Conservation (phyloP, 2,888 invertebrate genomes). For the Embidobia sp. region DNA sequence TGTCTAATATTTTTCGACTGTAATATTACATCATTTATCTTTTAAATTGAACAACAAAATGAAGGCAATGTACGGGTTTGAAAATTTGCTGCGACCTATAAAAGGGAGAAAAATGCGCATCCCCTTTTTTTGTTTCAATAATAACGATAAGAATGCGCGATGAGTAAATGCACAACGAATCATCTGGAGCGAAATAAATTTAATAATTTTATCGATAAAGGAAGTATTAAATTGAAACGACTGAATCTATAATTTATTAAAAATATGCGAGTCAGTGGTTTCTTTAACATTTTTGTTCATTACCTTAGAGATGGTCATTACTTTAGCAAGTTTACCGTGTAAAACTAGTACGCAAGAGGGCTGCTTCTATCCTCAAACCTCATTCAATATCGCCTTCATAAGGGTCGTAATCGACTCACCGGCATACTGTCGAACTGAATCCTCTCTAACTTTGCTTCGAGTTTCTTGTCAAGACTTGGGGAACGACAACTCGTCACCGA, state of each 20-base stretch:
- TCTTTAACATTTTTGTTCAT: conserved; percentile 21
- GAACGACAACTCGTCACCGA: conserved; percentile 37
- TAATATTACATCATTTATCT: conserved; percentile 9
- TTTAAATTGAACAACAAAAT: conserved; percentile 10
- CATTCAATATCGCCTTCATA: conserved; percentile 42
- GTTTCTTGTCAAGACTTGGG: conserved; percentile 40
- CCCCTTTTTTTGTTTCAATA: conserved; percentile 1
- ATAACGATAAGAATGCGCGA: neutral
- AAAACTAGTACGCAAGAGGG: conserved; percentile 34
- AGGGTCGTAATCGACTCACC: conserved; percentile 44
- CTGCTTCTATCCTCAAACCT: conserved; percentile 16
- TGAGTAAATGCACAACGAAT: conserved; percentile 9
- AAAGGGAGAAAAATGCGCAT: neutral
- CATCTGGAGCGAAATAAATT: conserved; percentile 29
- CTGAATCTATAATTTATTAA: conserved; percentile 27
- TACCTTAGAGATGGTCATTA: conserved; percentile 38
- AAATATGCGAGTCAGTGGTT: conserved; percentile 27
- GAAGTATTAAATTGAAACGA: conserved; percentile 33
- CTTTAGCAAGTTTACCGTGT: conserved; percentile 37
- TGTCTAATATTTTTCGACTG: conserved; percentile 13
- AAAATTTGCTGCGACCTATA: no score
- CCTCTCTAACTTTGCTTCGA: conserved; percentile 41
- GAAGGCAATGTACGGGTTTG: no score
- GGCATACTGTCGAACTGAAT: conserved; percentile 36
- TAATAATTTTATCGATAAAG: conserved; percentile 23